phyloP scores from a whole-genome alignment of 2,797 vertebrate genomes.

The Nannoperca obscura region DNA sequence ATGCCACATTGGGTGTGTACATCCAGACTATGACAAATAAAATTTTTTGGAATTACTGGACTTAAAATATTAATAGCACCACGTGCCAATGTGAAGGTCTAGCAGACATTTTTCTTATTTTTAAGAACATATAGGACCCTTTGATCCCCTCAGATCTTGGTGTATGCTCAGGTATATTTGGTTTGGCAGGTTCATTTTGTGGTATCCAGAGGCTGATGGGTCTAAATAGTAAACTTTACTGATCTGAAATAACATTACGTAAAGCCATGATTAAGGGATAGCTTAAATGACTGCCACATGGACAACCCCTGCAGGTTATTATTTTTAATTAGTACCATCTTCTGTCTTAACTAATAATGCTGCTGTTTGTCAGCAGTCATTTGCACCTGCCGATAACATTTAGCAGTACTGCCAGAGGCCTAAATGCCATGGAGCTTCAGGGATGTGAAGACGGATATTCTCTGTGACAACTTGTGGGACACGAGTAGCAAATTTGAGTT shows the following conservation, averaged over 20 bases:
- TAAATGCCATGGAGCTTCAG: conserved; percentile 31
- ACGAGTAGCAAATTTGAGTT: not conserved
- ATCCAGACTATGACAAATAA: not conserved
- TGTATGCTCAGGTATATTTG: not conserved
- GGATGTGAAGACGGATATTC: not conserved
- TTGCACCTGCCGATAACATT: conserved; percentile 44
- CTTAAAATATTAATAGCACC: not conserved
- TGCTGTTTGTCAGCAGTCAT: conserved; percentile 31
- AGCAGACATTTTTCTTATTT: not conserved
- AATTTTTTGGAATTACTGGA: not conserved
- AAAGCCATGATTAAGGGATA: conserved; percentile 7
- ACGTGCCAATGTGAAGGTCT: not conserved
- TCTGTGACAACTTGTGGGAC: conserved; percentile 1
- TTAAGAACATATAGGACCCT: not conserved
- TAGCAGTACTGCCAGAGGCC: conserved; percentile 8
- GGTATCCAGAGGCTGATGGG: conserved; percentile 7
- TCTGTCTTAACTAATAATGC: conserved; percentile 15
- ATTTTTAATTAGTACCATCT: conserved; percentile 41
- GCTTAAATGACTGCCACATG: not conserved
- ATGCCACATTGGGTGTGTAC: not conserved
- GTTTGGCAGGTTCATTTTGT: conserved; percentile 5
- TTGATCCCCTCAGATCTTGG: not conserved
- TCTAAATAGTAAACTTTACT: conserved; percentile 28
- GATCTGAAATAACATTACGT: conserved; percentile 7
- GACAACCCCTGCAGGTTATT: conserved; percentile 20